A percentile compares a stretch with the other conserved stretches of the same genome.
phyloP scores from a whole-genome alignment of 2,797 vertebrate genomes.

The Ctenochaetus hawaiiensis region DNA sequence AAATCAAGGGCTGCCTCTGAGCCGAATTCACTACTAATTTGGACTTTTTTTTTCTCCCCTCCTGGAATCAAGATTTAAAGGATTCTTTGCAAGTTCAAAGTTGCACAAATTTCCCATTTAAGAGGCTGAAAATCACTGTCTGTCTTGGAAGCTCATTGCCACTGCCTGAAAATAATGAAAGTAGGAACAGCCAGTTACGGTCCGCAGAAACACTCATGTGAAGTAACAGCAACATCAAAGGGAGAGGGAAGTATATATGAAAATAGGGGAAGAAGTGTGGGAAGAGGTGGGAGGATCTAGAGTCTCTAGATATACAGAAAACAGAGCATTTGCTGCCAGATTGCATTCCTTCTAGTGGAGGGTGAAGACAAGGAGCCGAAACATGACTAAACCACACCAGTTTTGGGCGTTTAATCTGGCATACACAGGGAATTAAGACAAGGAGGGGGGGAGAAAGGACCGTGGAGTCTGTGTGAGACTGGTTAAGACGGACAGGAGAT shows the following conservation, averaged over 20 bases:
- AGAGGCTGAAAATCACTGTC: constrained; percentile 36
- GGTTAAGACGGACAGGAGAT: constrained; percentile 93
- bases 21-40: constrained; percentile 4
- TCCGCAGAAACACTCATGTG: constrained; percentile 91
- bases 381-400: constrained; percentile 90
- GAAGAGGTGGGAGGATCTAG: constrained; percentile 61
- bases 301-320: constrained; percentile 88
- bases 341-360: constrained; percentile 94
- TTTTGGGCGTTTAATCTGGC: constrained; percentile 94
- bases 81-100: constrained; percentile 31
- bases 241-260: constrained; percentile 87
- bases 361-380: constrained; percentile 87
- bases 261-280: constrained; percentile 65
- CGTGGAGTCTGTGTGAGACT: constrained; percentile 87
- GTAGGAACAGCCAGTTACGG: constrained; percentile 41
- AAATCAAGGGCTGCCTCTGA: neutral
- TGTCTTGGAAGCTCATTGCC: constrained; percentile 30
- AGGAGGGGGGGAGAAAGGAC: constrained; percentile 84
- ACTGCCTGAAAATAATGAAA: constrained; percentile 46
- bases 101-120: constrained; percentile 39
- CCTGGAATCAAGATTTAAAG: constrained; percentile 31
- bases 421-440: constrained; percentile 93
- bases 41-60: neutral
- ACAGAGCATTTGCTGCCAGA: constrained; percentile 88
- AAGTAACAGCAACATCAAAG: constrained; percentile 92